Evolutionary conservation across 92 coral and sea anemone genomes (phyloP).

Genomic region (Meandrina meandrites): DNA sequence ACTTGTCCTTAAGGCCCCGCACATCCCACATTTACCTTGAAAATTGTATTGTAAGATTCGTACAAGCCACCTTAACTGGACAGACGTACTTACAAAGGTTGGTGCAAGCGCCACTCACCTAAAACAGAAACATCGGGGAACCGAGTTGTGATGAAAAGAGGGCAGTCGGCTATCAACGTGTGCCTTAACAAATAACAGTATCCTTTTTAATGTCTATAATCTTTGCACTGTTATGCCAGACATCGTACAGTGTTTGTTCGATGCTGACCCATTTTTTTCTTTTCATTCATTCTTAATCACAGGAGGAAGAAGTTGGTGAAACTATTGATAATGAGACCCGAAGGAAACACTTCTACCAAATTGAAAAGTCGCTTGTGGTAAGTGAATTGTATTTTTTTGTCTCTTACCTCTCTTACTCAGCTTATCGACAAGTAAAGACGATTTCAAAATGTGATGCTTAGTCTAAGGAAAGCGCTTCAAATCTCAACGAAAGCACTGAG

Average conservation of each 20-base stretch:
- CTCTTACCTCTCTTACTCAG: neutral
- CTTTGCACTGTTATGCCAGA: neutral
- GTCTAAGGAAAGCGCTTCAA: neutral
- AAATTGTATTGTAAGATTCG: no score
- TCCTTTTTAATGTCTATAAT: neutral
- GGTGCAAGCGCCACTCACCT: neutral
- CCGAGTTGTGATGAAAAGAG: no score
- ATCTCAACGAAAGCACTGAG: neutral
- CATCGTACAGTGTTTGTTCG: neutral
- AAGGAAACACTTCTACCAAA: conserved; percentile 67
- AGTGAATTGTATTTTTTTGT: conserved; percentile 15
- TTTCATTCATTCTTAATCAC: neutral
- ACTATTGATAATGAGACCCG: conserved; percentile 50
- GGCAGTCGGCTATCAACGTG: neutral
- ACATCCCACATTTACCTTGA: neutral
- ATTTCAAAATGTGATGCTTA: no score
- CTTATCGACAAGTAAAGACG: neutral
- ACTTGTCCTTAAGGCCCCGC: no score
- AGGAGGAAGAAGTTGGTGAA: conserved; percentile 77
- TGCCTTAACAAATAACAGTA: neutral
- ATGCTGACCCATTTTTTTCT: neutral
- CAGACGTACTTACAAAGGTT: neutral
- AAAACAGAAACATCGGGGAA: neutral
- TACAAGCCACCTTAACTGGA: no score
- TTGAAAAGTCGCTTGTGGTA: conserved; percentile 87